Evolutionary conservation across 2,888 invertebrate genomes (phyloP), one percentile per base, ranked within the genome.

Genomic region (Beris chalybata): DNA sequence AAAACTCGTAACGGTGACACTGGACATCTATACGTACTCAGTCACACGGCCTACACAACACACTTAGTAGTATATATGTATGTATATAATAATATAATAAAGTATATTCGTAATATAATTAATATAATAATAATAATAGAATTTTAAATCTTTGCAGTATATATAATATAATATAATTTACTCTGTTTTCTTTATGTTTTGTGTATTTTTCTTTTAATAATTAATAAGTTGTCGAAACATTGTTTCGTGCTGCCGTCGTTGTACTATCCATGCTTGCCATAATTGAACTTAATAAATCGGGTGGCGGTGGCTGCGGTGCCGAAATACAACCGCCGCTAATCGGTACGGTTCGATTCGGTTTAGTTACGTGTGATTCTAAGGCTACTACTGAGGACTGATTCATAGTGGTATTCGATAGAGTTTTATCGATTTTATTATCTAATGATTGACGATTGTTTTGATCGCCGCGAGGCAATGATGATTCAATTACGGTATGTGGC

Each of bases 201-300:
- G 7, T 48, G 7, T 13, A 45, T 12, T n/a, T 58, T 13, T 15
- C n/a, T 47, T 48, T 13, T 15, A 30, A 13, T 31, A 47, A 11
- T 63, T 59, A 67, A 54, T 66, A 67, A 52, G 63, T 67, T 15
- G 64, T 64, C 30, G 69, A 57, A 69, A 72, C 67, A 69, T 72
- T 72, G 38, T 67, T 71, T 50, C 72, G 68, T 64, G 68, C 66
- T 38, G 69, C 66, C 47, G 73, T 74, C 64, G 74, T 73, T 53
- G 68, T 66, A 65, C 57, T 70, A 71, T 80, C 81, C 81, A 81
- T 81, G 73, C 80, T 78, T 68, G 81, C 81, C 76, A 81, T 79
- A 29, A 81, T 81, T 15, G 81, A 79, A 69, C 79, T 79, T n/a
- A 81, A 74, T 55, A 81, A 74, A 73, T 81, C 80, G 45, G 78